A percentile compares a stretch with the other conserved stretches of the same genome.
Conservation (phyloP, 2,888 invertebrate genomes). For the Hirtodrosophila cameraria region DNA sequence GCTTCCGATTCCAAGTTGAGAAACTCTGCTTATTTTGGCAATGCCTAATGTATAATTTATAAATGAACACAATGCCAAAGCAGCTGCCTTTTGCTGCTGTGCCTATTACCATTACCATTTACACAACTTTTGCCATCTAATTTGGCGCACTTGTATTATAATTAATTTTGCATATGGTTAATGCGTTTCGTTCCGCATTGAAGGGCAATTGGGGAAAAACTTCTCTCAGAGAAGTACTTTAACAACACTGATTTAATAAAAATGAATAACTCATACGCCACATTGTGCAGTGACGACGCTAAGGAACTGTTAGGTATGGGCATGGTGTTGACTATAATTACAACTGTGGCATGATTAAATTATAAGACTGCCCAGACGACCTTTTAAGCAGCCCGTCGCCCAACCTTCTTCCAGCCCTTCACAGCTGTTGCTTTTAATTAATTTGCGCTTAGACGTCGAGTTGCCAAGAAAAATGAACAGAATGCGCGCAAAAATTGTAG, state of each 20-base stretch:
- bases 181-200: constrained; percentile 16
- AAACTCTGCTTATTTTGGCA: too few species aligned
- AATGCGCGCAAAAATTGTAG: constrained; percentile 7
- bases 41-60: constrained; percentile 1
- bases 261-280: constrained; percentile 55
- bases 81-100: background rate
- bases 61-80: background rate
- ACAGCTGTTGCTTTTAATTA: constrained; percentile 70
- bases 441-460: constrained; percentile 52
- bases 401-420: background rate
- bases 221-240: constrained; percentile 4
- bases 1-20: background rate
- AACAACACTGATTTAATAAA: constrained; percentile 32
- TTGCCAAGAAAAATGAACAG: constrained; percentile 49
- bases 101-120: background rate
- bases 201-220: constrained; percentile 26
- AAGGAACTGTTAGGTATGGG: constrained; percentile 13
- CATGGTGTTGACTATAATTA: constrained; percentile 36
- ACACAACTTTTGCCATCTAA: constrained; percentile 28
- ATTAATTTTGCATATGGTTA: constrained; percentile 55
- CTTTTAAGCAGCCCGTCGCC: constrained; percentile 25
- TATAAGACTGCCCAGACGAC: constrained; percentile 37
- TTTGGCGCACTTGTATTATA: constrained; percentile 10
- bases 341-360: constrained; percentile 54
- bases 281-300: constrained; percentile 3